Base-by-base conservation (phyloP, 2,113 vertebrate species). In the Peromyscus leucopus region DNA sequence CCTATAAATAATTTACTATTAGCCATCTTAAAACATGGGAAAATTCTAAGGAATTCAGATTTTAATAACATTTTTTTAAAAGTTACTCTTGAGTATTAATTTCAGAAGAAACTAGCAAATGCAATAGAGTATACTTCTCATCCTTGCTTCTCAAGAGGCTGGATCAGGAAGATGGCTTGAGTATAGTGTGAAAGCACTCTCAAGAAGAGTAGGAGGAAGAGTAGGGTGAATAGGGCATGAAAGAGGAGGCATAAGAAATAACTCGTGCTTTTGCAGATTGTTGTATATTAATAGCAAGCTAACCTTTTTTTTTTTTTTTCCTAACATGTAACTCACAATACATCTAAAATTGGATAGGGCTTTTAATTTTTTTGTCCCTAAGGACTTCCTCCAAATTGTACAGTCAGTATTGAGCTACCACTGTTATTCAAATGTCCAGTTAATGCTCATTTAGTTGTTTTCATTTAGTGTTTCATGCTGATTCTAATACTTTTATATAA, bases 1-100 rank as follows among this genome's bases (percentile, higher is more conserved):
- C 11, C 31, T 90, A 12, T 87, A 88, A 83, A 80, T 88, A 4
- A 36, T 42, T 93, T 80, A 85, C 84, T 39, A 42, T 76, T 39
- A 87, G 9, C 26, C 95, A 2, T 93, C 88, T 97, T 7, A 80
- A 89, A 93, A 89, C 19, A 22, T 86, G 55, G 90, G 83, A 74
- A 90, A 75, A 92, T 24, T 74, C 8, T 51, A 90, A 89, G 28
- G 84, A 67, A 86, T 92, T 76, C 5, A 51, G 7, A 8, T 92
- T 96, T 84, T 57, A 86, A 65, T 86, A 69, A 90, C 89, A 87
- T 42, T 67, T 2, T 76, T 0, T 83, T 31, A 22, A 74, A 22
- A 74, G 12, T 76, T 96, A 85, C 63, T 42, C 91, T 94, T 75
- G 16, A 79, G 57, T 71, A 80, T 80, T 69, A 94, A 61, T 63